Base-by-base conservation (phyloP, 2,113 vertebrate genomes). In the Apteryx owenii region DNA sequence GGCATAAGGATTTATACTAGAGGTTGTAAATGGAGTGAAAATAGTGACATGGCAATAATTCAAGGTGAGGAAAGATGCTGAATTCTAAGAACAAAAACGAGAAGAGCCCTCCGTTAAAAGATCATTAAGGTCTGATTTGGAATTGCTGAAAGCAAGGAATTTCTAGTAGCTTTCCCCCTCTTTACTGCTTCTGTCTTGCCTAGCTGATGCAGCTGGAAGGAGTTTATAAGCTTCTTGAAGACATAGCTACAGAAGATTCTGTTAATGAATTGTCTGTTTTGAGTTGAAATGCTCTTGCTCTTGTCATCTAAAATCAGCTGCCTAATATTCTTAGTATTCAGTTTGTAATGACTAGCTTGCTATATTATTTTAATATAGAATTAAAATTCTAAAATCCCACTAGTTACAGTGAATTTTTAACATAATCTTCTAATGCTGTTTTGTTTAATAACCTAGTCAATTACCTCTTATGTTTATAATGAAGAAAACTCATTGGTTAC, bases 271-370 rank as follows among this genome's bases (percentile, higher is more conserved):
- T 70, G 16, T 66, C 66, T 89, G 40, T 2, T 79, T 90, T 72
- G 54, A 72, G 85, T 77, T 90, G 76, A 94, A 88, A 86, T 53
- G 10, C 44, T 86, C 46, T 81, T 80, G 40, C 38, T 38, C 70
- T 78, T 90, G 31, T 91, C 60, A 81, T 85, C 66, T 94, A 61
- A 84, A 93, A 87, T 87, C 93, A 90, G 31, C 56, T 68, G 31
- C 56, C 50, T 71, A 61, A 42, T 66, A 18, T 64, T 95, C 96
- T 86, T 60, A 42, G 68, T 68, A 53, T 89, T 88, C 4, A 6
- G 85, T 95, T 95, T 95, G 65, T 90, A 94, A 50, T 53, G 94
- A 77, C 77, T 93, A 81, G 68, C 53, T 44, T 86, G 42, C 54
- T 78, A 19, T 82, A 22, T 71, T 83, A 73, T 38, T 38, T 38